A percentile compares a stretch with the other conserved stretches of the same genome.
Evolutionary conservation across 2,888 invertebrate species (phyloP).

Genomic region (Platypus cylindrus): DNA sequence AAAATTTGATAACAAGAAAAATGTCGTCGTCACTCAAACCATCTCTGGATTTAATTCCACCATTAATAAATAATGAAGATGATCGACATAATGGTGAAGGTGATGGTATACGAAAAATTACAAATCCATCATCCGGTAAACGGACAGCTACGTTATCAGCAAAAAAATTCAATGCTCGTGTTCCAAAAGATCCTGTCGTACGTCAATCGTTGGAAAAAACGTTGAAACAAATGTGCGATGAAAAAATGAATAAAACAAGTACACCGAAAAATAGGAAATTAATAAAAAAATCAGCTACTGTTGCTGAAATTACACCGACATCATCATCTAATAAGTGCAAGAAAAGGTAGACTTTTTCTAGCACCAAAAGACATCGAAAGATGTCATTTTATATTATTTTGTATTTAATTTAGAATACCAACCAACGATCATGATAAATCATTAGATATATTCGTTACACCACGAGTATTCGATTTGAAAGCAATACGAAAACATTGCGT

Average conservation of each 20-base stretch:
- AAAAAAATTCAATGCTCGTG: constrained; percentile 23
- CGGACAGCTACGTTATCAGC: constrained; percentile 25
- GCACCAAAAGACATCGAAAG: not conserved
- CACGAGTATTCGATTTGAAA: constrained; percentile 19
- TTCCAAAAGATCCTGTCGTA: constrained; percentile 16
- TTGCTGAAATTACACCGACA: constrained; percentile 28
- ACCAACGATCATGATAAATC: constrained; percentile 5
- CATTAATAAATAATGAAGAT: too few species aligned
- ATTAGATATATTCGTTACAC: constrained; percentile 13
- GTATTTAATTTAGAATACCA: constrained; percentile 5
- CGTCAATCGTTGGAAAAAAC: constrained; percentile 21
- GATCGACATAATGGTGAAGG: too few species aligned
- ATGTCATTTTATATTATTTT: not conserved
- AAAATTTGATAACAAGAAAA: not conserved
- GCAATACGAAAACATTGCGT: constrained; percentile 17
- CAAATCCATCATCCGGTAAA: constrained; percentile 16
- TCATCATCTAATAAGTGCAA: constrained; percentile 22
- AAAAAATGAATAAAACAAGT: constrained; percentile 1
- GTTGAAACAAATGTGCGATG: constrained; percentile 13
- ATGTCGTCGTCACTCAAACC: constrained; percentile 3
- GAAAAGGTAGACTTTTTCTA: constrained; percentile 14
- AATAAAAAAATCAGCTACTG: constrained; percentile 18
- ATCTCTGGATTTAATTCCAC: too few species aligned
- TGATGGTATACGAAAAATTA: constrained; percentile 24
- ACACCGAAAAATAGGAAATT: constrained; percentile 9